Base-by-base conservation (phyloP, 2,888 invertebrate species). In the Aporophyla nigra region DNA sequence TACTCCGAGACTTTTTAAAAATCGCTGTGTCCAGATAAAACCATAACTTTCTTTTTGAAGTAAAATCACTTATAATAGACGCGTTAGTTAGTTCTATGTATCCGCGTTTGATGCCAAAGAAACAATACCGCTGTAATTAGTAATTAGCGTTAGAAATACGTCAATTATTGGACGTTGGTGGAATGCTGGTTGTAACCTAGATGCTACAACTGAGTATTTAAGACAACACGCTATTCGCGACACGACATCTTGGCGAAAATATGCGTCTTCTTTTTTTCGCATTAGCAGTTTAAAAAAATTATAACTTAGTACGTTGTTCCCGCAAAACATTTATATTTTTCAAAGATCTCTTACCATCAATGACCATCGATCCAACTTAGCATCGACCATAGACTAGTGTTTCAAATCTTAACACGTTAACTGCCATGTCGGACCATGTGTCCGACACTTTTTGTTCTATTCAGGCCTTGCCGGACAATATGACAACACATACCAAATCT, bases 111-210 rank as follows among this genome's bases (percentile, higher is more conserved):
- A 69, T 69, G n/a, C 24, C 46, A 53, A 66, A 65, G 71, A 71
- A 80, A 62, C 69, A 73, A 76, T 71, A 68, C 40, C 54, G 66
- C 70, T 43, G 67, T 71, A 71, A 65, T 73, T 40, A 62, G 58
- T 82, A 85, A 81, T 85, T 82, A 76, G 12, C 68, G 78, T 10
- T 68, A 33, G 67, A 86, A 73, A 86, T 84, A 86, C 84, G 81
- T 78, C 86, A 78, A 86, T 86, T 78, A 83, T 70, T 85, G 49
- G 58, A 81, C 71, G 85, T 49, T n/a, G 2, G n/a, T 27, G 70
- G 82, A 85, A 83, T 76, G 82, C 75, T 62, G 85, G 76, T 62
- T 66, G 71, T 70, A 73, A 77, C 83, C 83, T 62, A 85, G 83
- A 86, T 85, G 85, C 65, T 80, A 14, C 69, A n/a, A 33, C 68